Evolutionary conservation across 2,797 vertebrate genomes (phyloP), one percentile per base, ranked within the genome.

Genomic region (Philypnodon macrostomus): DNA sequence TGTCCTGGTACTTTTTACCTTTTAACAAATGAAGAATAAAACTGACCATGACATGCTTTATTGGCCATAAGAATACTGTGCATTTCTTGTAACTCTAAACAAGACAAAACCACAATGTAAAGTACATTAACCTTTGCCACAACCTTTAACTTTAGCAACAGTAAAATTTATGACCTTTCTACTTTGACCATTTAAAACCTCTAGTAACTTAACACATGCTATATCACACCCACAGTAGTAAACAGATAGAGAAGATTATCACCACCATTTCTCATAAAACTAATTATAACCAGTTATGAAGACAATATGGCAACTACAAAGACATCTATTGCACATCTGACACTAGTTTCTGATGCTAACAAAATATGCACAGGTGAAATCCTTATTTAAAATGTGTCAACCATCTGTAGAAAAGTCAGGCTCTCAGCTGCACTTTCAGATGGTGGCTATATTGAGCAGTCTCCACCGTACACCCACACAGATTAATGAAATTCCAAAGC

Each of bases 401-500:
- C 21, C 21, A 23, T 23, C 21, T 23, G 21, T 6, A 23, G 3
- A 23, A 23, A 23, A 23, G 3, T 23, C 13, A 30, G 17, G 9
- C 8, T 41, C 13, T 56, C 10, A 59, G 54, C 42, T 55, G 45
- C 56, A 61, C 39, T 50, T 19, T 49, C 48, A 72, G 42, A 37
- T 19, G 29, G 36, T 27, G 47, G 46, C 63, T 70, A 52, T 58
- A 53, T 45, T 33, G 44, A 72, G 75, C 57, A 40, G 49, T 75
- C 63, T 72, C 73, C 58, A 63, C 58, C 37, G 38, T 49, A 80
- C 85, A 61, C 87, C 85, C 83, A 80, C 83, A 57, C 79, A 84
- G 77, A 85, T 81, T 83, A 81, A 80, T 76, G 78, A 79, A 80
- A 88, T 90, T 86, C 87, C 85, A 83, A 65, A 72, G 67, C 53